Evolutionary conservation across 2,797 vertebrate genomes (phyloP).

Genomic region (Leptoclinus maculatus): DNA sequence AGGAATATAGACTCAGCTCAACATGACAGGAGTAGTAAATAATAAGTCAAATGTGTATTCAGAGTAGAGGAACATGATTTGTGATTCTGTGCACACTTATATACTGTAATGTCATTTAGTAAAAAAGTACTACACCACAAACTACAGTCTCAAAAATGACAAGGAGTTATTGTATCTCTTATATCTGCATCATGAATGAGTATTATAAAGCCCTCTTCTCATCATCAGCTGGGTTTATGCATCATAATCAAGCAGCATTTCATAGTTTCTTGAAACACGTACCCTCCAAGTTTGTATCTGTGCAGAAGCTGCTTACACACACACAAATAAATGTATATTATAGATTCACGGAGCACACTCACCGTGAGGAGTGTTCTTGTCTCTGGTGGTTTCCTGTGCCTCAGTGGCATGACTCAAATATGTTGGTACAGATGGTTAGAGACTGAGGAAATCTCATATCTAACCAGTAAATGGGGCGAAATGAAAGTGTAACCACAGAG

Average conservation of each 20-base stretch:
- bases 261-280: neutral
- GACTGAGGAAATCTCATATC: slow-evolving; percentile 42
- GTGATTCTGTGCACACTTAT: neutral
- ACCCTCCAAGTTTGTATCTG: neutral
- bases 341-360: neutral
- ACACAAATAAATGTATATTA: neutral
- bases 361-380: neutral
- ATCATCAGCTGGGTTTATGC: slow-evolving; percentile 16
- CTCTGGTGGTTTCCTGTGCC: slow-evolving; percentile 19
- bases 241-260: slow-evolving; percentile 2
- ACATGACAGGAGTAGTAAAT: neutral
- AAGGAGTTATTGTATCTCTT: neutral
- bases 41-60: neutral
- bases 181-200: slow-evolving; percentile 2
- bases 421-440: slow-evolving; percentile 33
- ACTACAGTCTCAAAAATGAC: neutral
- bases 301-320: neutral
- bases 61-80: neutral
- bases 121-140: neutral
- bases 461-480: slow-evolving; percentile 57
- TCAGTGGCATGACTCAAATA: neutral
- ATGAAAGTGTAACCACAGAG: slow-evolving; percentile 39
- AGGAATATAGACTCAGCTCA: neutral
- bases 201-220: neutral
- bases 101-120: neutral